Evolutionary conservation across 2,888 invertebrate genomes (phyloP).

Genomic region (Drosophila demipolita): DNA sequence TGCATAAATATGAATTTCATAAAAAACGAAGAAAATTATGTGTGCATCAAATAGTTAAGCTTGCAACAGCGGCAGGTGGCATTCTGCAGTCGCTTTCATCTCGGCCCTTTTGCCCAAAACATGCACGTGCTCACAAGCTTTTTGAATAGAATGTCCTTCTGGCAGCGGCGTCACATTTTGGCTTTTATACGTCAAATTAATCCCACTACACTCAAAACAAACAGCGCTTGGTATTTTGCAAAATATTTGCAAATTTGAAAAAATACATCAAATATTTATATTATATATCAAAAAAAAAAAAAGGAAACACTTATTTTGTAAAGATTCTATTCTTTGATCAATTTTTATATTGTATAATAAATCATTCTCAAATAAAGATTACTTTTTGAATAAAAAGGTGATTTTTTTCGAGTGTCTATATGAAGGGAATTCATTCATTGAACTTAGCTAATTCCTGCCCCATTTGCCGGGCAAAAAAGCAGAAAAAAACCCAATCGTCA

Average conservation of each 20-base stretch:
- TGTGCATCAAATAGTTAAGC: conserved; percentile 7
- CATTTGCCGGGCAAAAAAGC: background rate
- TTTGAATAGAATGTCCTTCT: background rate
- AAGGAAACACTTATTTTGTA: background rate
- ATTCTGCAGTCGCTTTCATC: background rate
- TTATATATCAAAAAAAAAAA: too few relatives aligned
- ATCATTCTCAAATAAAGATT: background rate
- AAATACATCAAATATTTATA: background rate
- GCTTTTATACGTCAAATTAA: background rate
- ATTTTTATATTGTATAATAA: background rate
- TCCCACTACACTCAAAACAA: background rate
- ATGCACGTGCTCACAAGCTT: background rate
- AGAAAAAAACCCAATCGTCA: too few relatives aligned
- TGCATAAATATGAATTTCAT: background rate
- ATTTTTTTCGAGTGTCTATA: background rate
- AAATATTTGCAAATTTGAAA: background rate
- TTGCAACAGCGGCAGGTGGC: conserved; percentile 17
- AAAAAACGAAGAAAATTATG: background rate
- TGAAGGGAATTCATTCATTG: background rate
- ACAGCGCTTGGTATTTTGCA: background rate
- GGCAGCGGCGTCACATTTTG: conserved; percentile 1
- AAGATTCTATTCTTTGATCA: too few relatives aligned
- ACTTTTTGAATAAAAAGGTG: background rate
- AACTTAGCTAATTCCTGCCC: background rate
- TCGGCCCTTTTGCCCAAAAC: background rate